Conservation (phyloP, 1,140 invertebrate species). For the Heterodera schachtii region DNA sequence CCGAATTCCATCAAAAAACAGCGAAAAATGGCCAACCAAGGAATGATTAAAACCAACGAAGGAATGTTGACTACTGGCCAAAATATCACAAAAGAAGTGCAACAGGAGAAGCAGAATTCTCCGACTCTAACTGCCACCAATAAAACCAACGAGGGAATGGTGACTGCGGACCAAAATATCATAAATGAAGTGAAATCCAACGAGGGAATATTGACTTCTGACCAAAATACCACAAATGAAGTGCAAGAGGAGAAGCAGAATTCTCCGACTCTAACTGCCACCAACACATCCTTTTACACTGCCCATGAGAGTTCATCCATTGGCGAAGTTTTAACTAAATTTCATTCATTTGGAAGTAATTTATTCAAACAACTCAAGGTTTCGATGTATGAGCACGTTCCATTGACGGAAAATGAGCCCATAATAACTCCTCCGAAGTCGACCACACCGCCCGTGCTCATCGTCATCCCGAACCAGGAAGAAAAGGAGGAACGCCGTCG, state of each 20-base stretch:
- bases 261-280: background rate
- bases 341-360: background rate
- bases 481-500: slow-evolving; percentile 34
- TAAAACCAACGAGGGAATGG: background rate
- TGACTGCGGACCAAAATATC: no score
- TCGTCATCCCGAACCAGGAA: slow-evolving; percentile 22
- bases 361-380: background rate
- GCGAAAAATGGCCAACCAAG: background rate
- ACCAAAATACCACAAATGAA: background rate
- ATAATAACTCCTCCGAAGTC: background rate
- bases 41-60: background rate
- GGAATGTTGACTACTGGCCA: background rate
- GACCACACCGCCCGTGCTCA: slow-evolving; percentile 5
- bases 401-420: slow-evolving; percentile 3
- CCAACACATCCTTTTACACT: background rate
- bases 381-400: slow-evolving; percentile 9
- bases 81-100: background rate
- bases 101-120: background rate
- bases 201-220: no score
- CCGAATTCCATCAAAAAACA: slow-evolving; percentile 24
- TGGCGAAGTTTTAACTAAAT: background rate
- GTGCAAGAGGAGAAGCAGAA: no score
- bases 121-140: background rate
- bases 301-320: background rate
- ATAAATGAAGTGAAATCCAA: no score